Evolutionary conservation across 2,888 invertebrate genomes (phyloP).

Genomic region (Thalpophila matura): DNA sequence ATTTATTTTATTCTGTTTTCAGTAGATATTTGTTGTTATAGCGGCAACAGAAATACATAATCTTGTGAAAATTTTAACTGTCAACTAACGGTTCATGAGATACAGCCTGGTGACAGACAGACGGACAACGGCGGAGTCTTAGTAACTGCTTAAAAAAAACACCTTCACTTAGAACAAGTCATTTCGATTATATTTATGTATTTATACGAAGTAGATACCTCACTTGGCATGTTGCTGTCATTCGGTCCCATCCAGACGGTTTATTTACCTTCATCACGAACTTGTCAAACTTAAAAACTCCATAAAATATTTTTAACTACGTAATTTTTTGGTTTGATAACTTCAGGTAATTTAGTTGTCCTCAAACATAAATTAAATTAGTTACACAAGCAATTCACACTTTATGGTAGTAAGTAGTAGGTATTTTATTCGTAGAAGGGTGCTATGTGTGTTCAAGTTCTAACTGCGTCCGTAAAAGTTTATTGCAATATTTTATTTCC

Average conservation of each 20-base stretch:
- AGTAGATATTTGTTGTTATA: too few species aligned
- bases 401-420: neutral
- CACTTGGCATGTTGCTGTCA: slow-evolving; percentile 18
- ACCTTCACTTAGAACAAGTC: neutral
- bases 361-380: too few species aligned
- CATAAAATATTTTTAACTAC: slow-evolving; percentile 28
- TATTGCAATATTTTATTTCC: slow-evolving; percentile 34
- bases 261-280: slow-evolving; percentile 51
- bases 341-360: slow-evolving; percentile 24
- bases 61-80: too few species aligned
- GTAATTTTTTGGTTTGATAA: slow-evolving; percentile 18
- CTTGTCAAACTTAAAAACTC: slow-evolving; percentile 49
- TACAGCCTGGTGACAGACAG: too few species aligned
- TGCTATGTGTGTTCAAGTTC: slow-evolving; percentile 10
- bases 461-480: slow-evolving; percentile 14
- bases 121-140: too few species aligned
- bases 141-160: too few species aligned
- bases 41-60: too few species aligned
- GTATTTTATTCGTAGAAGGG: slow-evolving; percentile 8
- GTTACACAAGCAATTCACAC: too few species aligned
- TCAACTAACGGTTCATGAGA: too few species aligned
- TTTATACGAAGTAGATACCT: slow-evolving; percentile 9
- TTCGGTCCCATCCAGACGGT: slow-evolving; percentile 7
- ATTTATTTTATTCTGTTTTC: too few species aligned
- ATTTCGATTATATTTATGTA: neutral